A percentile compares a stretch with the other conserved stretches of the same genome.
Conservation (phyloP, 2,888 invertebrate species). For the Taenaris catops region DNA sequence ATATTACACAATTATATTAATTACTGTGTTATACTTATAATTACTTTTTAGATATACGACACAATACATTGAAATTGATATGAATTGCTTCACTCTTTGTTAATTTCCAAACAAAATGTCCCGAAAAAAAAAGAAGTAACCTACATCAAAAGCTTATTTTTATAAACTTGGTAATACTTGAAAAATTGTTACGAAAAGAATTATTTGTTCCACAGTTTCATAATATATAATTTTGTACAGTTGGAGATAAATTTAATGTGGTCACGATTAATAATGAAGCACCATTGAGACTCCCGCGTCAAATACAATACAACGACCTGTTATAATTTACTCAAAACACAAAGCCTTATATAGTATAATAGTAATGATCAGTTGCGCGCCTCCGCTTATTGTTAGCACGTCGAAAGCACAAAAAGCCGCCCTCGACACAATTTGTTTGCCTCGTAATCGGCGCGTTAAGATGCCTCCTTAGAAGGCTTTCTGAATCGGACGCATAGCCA, state of each 20-base stretch:
- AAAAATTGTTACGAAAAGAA: too few relatives aligned
- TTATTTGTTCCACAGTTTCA: too few relatives aligned
- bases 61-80: too few relatives aligned
- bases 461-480: conserved; percentile 46
- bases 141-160: too few relatives aligned
- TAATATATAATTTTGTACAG: too few relatives aligned
- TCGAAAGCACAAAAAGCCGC: conserved; percentile 66
- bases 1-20: too few relatives aligned
- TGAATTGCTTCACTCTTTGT: too few relatives aligned
- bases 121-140: too few relatives aligned
- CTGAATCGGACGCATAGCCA: conserved; percentile 45
- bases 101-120: too few relatives aligned
- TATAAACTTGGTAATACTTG: too few relatives aligned
- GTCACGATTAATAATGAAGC: conserved; percentile 73
- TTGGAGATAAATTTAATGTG: conserved; percentile 42
- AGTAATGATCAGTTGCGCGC: conserved; percentile 74
- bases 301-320: conserved; percentile 65
- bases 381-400: conserved; percentile 71
- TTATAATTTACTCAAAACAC: conserved; percentile 80
- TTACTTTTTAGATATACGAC: too few relatives aligned
- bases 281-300: conserved; percentile 58
- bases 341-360: conserved; percentile 76
- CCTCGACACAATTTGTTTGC: conserved; percentile 70
- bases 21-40: too few relatives aligned
- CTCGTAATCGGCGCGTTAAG: conserved; percentile 60